Conservation (phyloP, 2,888 invertebrate species). For the Gymnosoma rotundatum region DNA sequence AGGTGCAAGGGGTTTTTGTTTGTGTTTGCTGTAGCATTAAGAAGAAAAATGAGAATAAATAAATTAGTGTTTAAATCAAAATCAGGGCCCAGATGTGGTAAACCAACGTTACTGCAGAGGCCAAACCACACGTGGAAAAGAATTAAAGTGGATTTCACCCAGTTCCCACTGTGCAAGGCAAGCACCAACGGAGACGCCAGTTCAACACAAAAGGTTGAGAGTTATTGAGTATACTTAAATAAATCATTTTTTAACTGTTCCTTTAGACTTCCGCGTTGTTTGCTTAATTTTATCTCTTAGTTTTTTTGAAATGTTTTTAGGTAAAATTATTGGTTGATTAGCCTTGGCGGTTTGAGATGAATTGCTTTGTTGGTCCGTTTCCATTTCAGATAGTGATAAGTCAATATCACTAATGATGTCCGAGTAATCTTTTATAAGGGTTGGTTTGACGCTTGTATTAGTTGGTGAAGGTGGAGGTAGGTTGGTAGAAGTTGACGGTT, state of each 20-base stretch:
- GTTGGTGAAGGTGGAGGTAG: not conserved
- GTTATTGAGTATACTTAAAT: too few relatives aligned
- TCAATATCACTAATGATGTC: conserved; percentile 5
- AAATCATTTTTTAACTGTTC: not conserved
- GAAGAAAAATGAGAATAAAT: too few relatives aligned
- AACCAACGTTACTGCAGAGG: too few relatives aligned
- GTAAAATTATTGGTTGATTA: conserved; percentile 4
- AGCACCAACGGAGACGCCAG: too few relatives aligned
- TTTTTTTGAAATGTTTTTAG: conserved; percentile 12
- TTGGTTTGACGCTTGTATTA: not conserved
- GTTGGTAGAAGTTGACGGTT: not conserved
- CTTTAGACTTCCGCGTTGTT: not conserved
- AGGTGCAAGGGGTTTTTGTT: not conserved
- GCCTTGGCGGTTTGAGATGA: not conserved
- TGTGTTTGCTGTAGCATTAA: not conserved
- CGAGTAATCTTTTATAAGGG: conserved; percentile 8
- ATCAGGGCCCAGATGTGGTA: too few relatives aligned
- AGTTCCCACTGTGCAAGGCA: too few relatives aligned
- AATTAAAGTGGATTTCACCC: too few relatives aligned
- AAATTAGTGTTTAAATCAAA: too few relatives aligned
- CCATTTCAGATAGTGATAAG: conserved; percentile 19
- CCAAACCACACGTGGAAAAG: too few relatives aligned
- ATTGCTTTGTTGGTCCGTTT: not conserved
- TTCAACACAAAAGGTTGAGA: too few relatives aligned
- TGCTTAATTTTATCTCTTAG: not conserved